These are phyloP conservation scores for Tachysurus fulvidraco DNA, from an alignment of 2,113 vertebrate species.

Conservation along the genomic window DNA sequence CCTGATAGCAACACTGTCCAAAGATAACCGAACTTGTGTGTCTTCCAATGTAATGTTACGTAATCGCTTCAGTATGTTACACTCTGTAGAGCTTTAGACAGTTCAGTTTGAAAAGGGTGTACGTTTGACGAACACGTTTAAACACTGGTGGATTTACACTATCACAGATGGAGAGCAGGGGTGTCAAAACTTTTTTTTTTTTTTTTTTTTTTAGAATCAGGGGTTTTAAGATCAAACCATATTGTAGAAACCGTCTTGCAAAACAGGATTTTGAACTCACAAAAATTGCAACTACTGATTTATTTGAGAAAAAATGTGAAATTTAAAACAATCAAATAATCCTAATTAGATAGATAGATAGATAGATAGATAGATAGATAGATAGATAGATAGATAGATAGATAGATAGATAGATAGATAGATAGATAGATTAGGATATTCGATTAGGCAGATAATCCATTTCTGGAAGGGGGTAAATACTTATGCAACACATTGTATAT, in stretches of 20 bases:
- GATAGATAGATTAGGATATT: too few relatives aligned
- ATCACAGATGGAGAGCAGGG: not conserved
- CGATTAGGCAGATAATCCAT: not conserved
- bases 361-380: too few relatives aligned
- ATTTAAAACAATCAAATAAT: not conserved
- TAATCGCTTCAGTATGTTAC: not conserved
- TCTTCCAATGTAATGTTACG: not conserved
- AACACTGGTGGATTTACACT: not conserved
- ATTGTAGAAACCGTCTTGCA: not conserved
- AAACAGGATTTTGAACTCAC: too few relatives aligned
- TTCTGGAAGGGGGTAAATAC: not conserved
- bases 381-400: too few relatives aligned
- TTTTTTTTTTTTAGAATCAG: not conserved
- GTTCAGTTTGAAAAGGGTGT: not conserved
- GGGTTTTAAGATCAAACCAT: not conserved
- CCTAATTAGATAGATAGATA: too few relatives aligned
- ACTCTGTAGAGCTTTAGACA: not conserved
- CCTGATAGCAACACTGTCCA: conserved; percentile 21
- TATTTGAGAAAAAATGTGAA: too few relatives aligned
- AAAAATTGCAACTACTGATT: too few relatives aligned
- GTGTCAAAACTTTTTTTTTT: not conserved
- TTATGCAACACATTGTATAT: not conserved
- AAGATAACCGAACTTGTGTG: not conserved
- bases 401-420: too few relatives aligned
- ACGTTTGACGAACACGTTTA: conserved; percentile 8